These are phyloP conservation scores for Rhinichthys osculus DNA, from an alignment of 2,797 vertebrate species.

Conservation along the genomic window DNA sequence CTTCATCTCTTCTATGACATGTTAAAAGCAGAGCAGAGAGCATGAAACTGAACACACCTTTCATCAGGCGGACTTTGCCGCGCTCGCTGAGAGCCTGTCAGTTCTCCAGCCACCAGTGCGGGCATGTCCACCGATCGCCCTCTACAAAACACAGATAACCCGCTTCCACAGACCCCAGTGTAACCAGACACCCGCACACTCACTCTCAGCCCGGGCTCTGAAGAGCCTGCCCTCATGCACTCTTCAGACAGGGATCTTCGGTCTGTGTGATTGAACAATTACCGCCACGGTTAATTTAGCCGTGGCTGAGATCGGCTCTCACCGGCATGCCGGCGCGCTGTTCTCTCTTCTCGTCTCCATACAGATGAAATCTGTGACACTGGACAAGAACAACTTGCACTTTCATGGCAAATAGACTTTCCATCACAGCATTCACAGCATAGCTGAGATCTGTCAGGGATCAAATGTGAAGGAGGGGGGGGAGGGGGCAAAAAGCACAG, in stretches of 20 bases:
- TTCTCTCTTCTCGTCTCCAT: slow-evolving; percentile 66
- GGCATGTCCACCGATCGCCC: slow-evolving; percentile 66
- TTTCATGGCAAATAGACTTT: slow-evolving; percentile 79
- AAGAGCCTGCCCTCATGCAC: slow-evolving; percentile 66
- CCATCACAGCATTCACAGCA: slow-evolving; percentile 70
- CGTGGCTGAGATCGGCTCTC: slow-evolving; percentile 59
- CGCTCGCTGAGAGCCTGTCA: slow-evolving; percentile 58
- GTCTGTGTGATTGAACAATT: slow-evolving; percentile 79
- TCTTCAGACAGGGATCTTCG: slow-evolving; percentile 68
- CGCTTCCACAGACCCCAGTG: slow-evolving; percentile 57
- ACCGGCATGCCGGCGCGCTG: slow-evolving; percentile 65
- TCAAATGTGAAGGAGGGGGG: slow-evolving; percentile 64
- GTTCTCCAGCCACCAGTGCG: slow-evolving; percentile 70
- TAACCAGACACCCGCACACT: slow-evolving; percentile 72
- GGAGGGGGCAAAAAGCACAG: slow-evolving; percentile 62
- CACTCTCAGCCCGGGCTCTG: slow-evolving; percentile 43
- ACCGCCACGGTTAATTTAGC: slow-evolving; percentile 76
- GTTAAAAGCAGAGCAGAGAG: slow-evolving; percentile 49
- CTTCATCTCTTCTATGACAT: slow-evolving; percentile 11
- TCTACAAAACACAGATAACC: slow-evolving; percentile 48
- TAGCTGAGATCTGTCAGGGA: slow-evolving; percentile 71
- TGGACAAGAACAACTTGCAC: slow-evolving; percentile 77
- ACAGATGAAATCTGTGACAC: slow-evolving; percentile 72
- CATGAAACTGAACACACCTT: slow-evolving; percentile 53
- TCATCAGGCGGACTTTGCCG: slow-evolving; percentile 50